Conservation (phyloP, 2,113 vertebrate species). For the Saccopteryx bilineata region DNA sequence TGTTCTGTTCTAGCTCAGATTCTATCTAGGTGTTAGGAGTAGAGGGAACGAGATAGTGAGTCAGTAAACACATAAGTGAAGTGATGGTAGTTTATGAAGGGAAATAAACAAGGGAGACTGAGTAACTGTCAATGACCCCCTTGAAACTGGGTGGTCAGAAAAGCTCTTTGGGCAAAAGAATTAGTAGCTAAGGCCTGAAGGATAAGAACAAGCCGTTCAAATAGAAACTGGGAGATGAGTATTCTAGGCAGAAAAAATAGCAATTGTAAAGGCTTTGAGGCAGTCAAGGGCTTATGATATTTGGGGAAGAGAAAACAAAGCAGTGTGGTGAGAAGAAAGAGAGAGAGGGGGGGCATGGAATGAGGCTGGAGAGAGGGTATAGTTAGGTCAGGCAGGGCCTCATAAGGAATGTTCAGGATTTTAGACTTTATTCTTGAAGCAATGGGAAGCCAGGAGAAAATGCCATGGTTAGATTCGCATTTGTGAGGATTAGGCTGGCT, state of each 20-base stretch:
- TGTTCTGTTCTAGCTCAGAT: neutral
- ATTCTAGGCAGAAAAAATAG: neutral
- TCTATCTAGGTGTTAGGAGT: neutral
- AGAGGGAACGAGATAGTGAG: neutral
- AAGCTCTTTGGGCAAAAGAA: neutral
- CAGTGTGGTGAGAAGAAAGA: neutral
- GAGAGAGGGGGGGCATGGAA: neutral
- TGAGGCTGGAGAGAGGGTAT: neutral
- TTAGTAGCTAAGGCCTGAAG: neutral
- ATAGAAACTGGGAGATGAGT: neutral
- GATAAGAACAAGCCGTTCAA: neutral
- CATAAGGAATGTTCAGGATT: neutral
- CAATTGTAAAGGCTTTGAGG: neutral
- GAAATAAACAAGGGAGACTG: neutral
- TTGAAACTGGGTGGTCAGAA: neutral
- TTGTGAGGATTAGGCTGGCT: neutral
- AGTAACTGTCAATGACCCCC: neutral
- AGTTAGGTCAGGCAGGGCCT: neutral
- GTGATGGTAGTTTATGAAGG: neutral
- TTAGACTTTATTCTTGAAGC: neutral
- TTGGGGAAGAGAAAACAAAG: neutral
- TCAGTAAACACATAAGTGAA: neutral
- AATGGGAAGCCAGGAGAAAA: neutral
- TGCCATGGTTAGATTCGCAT: neutral
- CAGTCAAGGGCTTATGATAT: neutral